Percentiles rank a stretch among this genome's conserved stretches.
Conservation (phyloP, 2,797 vertebrate genomes). For the Gadopsis bispinosus region DNA sequence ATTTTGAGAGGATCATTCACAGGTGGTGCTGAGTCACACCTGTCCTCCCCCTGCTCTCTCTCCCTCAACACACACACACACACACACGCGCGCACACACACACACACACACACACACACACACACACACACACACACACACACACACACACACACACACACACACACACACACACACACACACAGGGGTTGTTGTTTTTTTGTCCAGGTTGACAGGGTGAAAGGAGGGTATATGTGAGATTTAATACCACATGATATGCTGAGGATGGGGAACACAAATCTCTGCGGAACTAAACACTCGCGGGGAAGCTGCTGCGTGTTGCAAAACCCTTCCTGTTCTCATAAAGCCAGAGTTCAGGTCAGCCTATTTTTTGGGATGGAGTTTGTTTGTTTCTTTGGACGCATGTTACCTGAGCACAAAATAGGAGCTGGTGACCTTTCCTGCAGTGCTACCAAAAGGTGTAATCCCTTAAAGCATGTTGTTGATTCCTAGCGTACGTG, state of each 20-base stretch:
- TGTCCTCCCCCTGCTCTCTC: constrained; percentile 36
- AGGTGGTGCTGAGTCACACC: constrained; percentile 80
- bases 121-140: constrained; percentile 50
- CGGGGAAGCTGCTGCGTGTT: constrained; percentile 24
- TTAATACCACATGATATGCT: constrained; percentile 73
- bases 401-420: not conserved
- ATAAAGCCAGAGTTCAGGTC: constrained; percentile 13
- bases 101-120: constrained; percentile 27
- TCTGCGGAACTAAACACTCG: constrained; percentile 60
- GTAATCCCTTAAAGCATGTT: not conserved
- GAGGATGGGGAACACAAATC: constrained; percentile 67
- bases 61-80: not conserved
- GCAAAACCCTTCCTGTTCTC: constrained; percentile 20
- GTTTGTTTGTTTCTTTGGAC: not conserved
- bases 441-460: not conserved
- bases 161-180: constrained; percentile 41
- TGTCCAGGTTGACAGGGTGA: constrained; percentile 60
- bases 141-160: not conserved
- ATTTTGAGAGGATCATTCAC: constrained; percentile 47
- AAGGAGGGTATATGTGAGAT: constrained; percentile 62
- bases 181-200: constrained; percentile 65
- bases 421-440: not conserved
- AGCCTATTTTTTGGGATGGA: constrained; percentile 1
- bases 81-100: constrained; percentile 4
- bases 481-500: not conserved